These are phyloP conservation scores for Argyresthia goedartella DNA, from an alignment of 2,888 invertebrate species.

Conservation along the genomic window DNA sequence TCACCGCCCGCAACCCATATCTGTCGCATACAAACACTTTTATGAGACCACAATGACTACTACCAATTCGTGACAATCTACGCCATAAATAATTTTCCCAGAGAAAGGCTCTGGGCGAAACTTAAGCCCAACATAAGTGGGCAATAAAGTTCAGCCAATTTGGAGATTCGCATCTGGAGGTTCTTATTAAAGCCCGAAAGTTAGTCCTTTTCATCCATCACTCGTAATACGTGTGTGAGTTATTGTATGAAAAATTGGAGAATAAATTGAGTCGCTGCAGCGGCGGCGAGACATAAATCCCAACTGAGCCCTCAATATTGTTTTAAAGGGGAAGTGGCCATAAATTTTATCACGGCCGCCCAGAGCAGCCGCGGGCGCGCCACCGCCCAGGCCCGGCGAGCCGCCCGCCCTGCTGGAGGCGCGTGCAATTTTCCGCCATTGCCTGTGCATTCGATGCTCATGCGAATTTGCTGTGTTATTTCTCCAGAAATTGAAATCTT, in stretches of 20 bases:
- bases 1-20: no score
- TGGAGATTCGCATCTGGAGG: constrained; percentile 72
- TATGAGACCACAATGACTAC: no score
- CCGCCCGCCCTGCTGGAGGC: constrained; percentile 20
- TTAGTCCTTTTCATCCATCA: constrained; percentile 72
- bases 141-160: constrained; percentile 72
- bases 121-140: constrained; percentile 72
- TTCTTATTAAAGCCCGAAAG: constrained; percentile 72
- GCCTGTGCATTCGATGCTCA: constrained; percentile 48
- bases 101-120: constrained; percentile 65
- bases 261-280: constrained; percentile 72
- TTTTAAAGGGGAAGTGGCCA: constrained; percentile 73
- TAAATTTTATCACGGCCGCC: constrained; percentile 70
- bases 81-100: no score
- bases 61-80: no score
- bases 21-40: no score
- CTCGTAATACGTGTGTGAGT: constrained; percentile 71
- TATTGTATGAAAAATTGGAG: constrained; percentile 72
- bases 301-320: constrained; percentile 73
- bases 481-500: constrained; percentile 39
- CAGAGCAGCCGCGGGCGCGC: constrained; percentile 30
- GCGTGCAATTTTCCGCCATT: constrained; percentile 59
- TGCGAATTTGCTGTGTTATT: constrained; percentile 48
- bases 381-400: constrained; percentile 21
- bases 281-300: constrained; percentile 71